Conservation (phyloP, 2,888 invertebrate species). For the Ceratothoa steindachneri region DNA sequence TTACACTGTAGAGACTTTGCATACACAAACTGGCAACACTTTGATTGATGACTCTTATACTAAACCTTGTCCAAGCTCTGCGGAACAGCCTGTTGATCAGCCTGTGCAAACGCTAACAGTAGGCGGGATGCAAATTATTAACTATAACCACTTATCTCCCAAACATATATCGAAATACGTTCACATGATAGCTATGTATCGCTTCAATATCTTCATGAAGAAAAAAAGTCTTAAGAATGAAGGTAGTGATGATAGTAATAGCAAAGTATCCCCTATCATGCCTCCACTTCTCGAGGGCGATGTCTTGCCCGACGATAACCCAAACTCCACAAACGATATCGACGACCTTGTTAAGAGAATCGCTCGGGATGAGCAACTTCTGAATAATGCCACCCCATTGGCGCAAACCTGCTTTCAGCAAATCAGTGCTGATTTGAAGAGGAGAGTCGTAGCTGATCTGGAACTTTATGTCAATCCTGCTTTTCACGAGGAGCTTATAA, state of each 20-base stretch:
- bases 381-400: conserved; percentile 11
- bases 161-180: conserved; percentile 40
- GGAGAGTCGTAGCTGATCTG: conserved; percentile 36
- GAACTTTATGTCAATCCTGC: conserved; percentile 40
- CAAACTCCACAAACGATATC: conserved; percentile 17
- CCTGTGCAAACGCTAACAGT: conserved; percentile 39
- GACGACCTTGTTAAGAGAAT: conserved; percentile 38
- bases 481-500: conserved; percentile 44
- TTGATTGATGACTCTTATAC: conserved; percentile 41
- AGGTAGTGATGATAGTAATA: conserved; percentile 14
- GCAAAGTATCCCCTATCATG: conserved; percentile 19
- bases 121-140: conserved; percentile 44
- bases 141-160: conserved; percentile 34
- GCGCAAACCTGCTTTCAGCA: conserved; percentile 31
- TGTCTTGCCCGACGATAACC: conserved; percentile 31
- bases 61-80: conserved; percentile 17
- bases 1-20: conserved; percentile 29
- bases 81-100: conserved; percentile 35
- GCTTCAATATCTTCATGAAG: conserved; percentile 25
- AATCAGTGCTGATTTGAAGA: conserved; percentile 32
- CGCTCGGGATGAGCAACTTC: conserved; percentile 24
- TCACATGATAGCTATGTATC: conserved; percentile 44
- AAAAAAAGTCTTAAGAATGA: conserved; percentile 9
- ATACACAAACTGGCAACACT: conserved; percentile 31
- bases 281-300: conserved; percentile 35